A percentile compares a stretch with the other conserved stretches of the same genome.
phyloP scores from a whole-genome alignment of 2,888 invertebrate genomes.

The Stictocephala bisonia region DNA sequence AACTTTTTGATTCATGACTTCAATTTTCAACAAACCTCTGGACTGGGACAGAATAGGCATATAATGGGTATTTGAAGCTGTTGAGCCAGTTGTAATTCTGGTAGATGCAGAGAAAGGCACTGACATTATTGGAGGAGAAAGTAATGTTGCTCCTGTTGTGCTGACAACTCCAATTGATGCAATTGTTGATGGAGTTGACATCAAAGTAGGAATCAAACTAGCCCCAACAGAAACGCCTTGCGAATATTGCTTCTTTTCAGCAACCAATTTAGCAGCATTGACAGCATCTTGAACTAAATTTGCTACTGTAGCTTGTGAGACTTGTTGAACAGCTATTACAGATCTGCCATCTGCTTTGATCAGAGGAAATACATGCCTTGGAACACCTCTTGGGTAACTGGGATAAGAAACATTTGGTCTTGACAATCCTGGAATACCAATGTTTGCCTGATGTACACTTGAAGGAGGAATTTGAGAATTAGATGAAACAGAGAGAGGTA shows the following conservation, averaged over 20 bases:
- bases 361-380: constrained; percentile 45
- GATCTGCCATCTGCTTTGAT: constrained; percentile 46
- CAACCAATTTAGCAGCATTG: constrained; percentile 53
- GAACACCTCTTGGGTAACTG: constrained; percentile 39
- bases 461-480: constrained; percentile 31
- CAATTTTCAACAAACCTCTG: constrained; percentile 47
- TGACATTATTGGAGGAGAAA: constrained; percentile 45
- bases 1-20: constrained; percentile 43
- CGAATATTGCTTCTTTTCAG: constrained; percentile 41
- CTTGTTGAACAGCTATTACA: constrained; percentile 53
- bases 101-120: constrained; percentile 41
- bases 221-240: constrained; percentile 34
- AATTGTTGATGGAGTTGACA: constrained; percentile 35
- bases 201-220: constrained; percentile 35
- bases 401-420: constrained; percentile 40
- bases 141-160: constrained; percentile 41
- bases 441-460: constrained; percentile 44
- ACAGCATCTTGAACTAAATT: constrained; percentile 57
- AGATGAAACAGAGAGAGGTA: constrained; percentile 11
- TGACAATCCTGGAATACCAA: constrained; percentile 37
- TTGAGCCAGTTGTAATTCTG: constrained; percentile 34
- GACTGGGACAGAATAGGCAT: constrained; percentile 46
- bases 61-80: constrained; percentile 33
- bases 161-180: constrained; percentile 45
- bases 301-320: constrained; percentile 55